Evolutionary conservation across 2,888 invertebrate species (phyloP), one percentile per base, ranked within the genome.

Genomic region (Pimpla rufipes): DNA sequence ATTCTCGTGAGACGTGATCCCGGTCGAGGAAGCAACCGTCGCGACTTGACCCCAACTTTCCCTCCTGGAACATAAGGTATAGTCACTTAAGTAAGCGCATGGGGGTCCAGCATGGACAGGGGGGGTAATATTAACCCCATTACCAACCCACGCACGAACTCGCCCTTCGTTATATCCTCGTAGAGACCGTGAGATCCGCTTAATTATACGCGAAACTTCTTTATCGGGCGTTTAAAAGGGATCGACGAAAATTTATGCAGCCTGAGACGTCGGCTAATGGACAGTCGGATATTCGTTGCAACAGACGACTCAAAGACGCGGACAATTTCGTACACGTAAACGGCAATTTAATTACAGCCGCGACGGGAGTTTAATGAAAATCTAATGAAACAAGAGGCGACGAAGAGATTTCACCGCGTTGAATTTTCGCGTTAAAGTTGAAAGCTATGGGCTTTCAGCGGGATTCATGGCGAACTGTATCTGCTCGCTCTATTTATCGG

Each of bases 1-100:
- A 79, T 78, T 85, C 79, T 71, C 80, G 47, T 70, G 84, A 85
- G 84, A 86, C 83, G 81, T 85, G 81, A 85, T 85, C 81, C 62
- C 74, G 67, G 59, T 50, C 40, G 67, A 67, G 57, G 21, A 79
- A 40, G n/a, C 18, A 10, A 57, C 11, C 59, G 13, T 23, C 57
- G 13, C 59, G 45, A 62, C 68, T 83, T 57, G 64, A 80, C 68
- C 70, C 73, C 42, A 81, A 84, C 70, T 78, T 78, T 81, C 29
- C 68, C 42, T 55, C 70, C 55, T 68, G 67, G 23, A 75, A 74
- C 67, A 76, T 78, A 66, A 83, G 83, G 79, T 81, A 84, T 42
- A 67, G 75, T 71, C 37, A 57, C 23, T 37, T 21, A 45, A 18
- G 13, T 59, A 52, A 37, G 11, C n/a, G 35, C 21, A 59, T 35